Evolutionary conservation across 1,140 invertebrate species (phyloP).

Genomic region (Zelostemma sp.): DNA sequence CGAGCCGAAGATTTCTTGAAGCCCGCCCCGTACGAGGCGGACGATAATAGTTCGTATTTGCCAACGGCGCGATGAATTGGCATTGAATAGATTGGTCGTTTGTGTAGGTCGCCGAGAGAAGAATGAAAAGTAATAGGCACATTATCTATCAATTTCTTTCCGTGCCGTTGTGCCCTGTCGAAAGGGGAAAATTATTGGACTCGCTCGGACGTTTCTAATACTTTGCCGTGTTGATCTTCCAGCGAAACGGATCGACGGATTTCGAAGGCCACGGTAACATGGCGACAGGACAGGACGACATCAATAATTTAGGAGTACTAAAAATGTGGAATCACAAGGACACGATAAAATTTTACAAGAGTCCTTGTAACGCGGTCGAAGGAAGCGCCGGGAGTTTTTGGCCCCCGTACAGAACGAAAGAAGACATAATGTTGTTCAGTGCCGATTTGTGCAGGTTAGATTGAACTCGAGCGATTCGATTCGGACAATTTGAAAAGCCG

Average conservation of each 20-base stretch:
- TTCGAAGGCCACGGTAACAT: conserved; percentile 82
- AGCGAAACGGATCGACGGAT: conserved; percentile 81
- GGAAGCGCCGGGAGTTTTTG: conserved; percentile 85
- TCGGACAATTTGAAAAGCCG: background rate
- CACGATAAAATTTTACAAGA: conserved; percentile 73
- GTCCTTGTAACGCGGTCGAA: conserved; percentile 71
- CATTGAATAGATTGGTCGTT: conserved; percentile 56
- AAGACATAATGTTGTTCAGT: conserved; percentile 74
- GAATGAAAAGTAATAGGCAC: conserved; percentile 61
- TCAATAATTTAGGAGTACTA: conserved; percentile 75
- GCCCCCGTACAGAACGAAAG: conserved; percentile 73
- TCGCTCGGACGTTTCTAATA: conserved; percentile 2
- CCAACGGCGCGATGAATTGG: conserved; percentile 53
- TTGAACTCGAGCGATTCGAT: background rate
- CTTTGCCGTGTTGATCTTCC: conserved; percentile 27
- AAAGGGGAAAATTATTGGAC: background rate
- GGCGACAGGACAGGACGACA: conserved; percentile 75
- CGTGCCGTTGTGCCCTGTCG: conserved; percentile 16
- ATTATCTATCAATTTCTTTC: conserved; percentile 57
- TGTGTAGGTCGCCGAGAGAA: conserved; percentile 53
- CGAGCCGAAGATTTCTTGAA: conserved; percentile 10
- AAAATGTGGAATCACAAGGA: conserved; percentile 78
- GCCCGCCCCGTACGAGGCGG: conserved; percentile 23
- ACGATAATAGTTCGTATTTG: conserved; percentile 38
- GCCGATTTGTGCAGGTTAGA: conserved; percentile 77